phyloP scores from a whole-genome alignment of 92 coral and sea anemone genomes.

The Chrysogorgia sp. region DNA sequence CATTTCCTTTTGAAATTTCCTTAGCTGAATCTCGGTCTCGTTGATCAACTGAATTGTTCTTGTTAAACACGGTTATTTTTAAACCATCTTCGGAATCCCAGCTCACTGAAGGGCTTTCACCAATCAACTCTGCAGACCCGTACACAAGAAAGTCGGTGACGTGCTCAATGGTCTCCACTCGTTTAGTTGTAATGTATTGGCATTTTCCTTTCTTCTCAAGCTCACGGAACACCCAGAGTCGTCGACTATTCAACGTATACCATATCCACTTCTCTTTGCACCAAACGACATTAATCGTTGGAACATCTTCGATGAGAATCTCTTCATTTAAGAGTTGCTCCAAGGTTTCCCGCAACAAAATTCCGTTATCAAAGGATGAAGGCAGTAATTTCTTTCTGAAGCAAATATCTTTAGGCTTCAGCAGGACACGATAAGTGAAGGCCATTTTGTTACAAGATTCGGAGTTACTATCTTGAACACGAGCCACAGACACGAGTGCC shows the following conservation, averaged over 20 bases:
- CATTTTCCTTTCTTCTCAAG: constrained; percentile 82
- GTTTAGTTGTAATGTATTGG: constrained; percentile 71
- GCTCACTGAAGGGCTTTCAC: constrained; percentile 28
- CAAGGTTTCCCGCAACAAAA: constrained; percentile 79
- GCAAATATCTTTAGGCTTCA: constrained; percentile 92
- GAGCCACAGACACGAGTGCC: background rate
- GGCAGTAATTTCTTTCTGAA: constrained; percentile 73
- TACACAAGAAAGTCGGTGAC: constrained; percentile 72
- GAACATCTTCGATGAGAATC: constrained; percentile 76
- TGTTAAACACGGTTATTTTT: constrained; percentile 25
- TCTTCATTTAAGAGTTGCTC: constrained; percentile 80
- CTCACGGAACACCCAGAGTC: constrained; percentile 94
- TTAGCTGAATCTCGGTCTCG: background rate
- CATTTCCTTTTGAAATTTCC: background rate
- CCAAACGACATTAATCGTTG: constrained; percentile 85
- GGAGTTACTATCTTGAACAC: background rate
- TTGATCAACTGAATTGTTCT: background rate
- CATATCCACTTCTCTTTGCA: constrained; percentile 87
- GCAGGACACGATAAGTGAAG: constrained; percentile 76
- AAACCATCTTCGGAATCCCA: constrained; percentile 42
- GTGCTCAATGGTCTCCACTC: constrained; percentile 73
- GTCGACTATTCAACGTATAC: constrained; percentile 85
- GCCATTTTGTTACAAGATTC: constrained; percentile 50
- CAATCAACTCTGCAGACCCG: constrained; percentile 77
- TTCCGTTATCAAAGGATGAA: constrained; percentile 86